Evolutionary conservation across 2,888 invertebrate genomes (phyloP).

Genomic region (Agriotes lineatus): DNA sequence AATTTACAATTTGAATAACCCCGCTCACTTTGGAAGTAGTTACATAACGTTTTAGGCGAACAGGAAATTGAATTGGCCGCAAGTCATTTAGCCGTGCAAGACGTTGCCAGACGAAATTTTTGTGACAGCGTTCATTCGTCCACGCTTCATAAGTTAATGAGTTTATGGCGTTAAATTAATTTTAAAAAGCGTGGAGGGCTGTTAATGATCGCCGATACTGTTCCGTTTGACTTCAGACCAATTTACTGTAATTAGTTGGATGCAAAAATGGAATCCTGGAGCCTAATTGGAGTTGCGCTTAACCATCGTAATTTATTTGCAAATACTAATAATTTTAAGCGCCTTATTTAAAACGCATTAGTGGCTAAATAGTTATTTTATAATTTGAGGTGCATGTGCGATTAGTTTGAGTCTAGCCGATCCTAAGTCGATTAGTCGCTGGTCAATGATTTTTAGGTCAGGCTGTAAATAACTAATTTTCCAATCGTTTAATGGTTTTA

Average conservation of each 20-base stretch:
- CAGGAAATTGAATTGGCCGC: slow-evolving; percentile 14
- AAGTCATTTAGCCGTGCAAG: background rate
- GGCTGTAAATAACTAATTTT: background rate
- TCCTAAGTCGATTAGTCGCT: background rate
- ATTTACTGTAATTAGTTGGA: background rate
- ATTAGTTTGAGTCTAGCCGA: too few relatives aligned
- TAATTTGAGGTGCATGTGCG: background rate
- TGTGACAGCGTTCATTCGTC: too few relatives aligned
- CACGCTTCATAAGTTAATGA: background rate
- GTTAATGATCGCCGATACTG: background rate
- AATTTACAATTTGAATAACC: too few relatives aligned
- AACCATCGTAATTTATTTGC: slow-evolving; percentile 4
- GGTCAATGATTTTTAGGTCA: background rate
- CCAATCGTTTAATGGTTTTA: background rate
- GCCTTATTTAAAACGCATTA: background rate
- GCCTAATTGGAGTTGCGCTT: too few relatives aligned
- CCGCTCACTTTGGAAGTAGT: background rate
- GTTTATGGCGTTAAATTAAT: too few relatives aligned
- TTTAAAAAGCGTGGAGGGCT: background rate
- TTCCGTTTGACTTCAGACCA: background rate
- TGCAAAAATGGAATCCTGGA: too few relatives aligned
- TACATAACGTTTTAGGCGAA: background rate
- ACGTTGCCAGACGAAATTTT: too few relatives aligned
- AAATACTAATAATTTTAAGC: background rate
- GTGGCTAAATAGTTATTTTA: background rate